Evolutionary conservation across 2,888 invertebrate species (phyloP).

Genomic region (Nysson spinosus): DNA sequence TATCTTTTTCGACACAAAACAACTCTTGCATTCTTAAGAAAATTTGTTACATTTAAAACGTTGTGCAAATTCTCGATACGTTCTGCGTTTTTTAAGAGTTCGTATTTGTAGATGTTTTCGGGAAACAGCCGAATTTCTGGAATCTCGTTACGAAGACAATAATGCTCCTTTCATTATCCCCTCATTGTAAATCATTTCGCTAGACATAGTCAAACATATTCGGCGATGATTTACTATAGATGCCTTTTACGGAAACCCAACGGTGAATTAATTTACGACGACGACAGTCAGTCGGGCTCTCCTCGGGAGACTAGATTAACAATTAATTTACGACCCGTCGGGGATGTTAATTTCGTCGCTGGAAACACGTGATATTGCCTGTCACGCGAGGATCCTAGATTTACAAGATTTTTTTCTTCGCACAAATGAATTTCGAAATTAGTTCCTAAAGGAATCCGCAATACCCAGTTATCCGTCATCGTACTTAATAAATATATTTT

Average conservation of each 20-base stretch:
- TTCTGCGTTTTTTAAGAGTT: no score
- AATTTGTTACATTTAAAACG: no score
- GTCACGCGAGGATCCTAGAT: conserved; percentile 7
- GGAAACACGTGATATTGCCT: neutral
- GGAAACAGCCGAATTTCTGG: neutral
- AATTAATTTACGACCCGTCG: conserved; percentile 29
- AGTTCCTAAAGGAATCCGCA: no score
- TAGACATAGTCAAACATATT: conserved; percentile 4
- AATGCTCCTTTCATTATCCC: neutral
- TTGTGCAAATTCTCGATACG: no score
- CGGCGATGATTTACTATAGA: conserved; percentile 39
- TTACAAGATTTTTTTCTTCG: neutral
- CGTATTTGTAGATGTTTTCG: no score
- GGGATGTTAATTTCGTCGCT: conserved; percentile 9
- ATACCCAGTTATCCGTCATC: no score
- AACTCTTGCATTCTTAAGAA: no score
- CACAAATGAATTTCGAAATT: no score
- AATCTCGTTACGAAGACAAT: neutral
- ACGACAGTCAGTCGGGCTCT: neutral
- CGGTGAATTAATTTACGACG: conserved; percentile 25
- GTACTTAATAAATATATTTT: no score
- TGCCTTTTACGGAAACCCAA: conserved; percentile 1
- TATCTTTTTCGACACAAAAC: no score
- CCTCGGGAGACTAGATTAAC: neutral
- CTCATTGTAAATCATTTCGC: conserved; percentile 12